Base-by-base conservation (phyloP, 2,888 invertebrate species). In the Nezara viridula region DNA sequence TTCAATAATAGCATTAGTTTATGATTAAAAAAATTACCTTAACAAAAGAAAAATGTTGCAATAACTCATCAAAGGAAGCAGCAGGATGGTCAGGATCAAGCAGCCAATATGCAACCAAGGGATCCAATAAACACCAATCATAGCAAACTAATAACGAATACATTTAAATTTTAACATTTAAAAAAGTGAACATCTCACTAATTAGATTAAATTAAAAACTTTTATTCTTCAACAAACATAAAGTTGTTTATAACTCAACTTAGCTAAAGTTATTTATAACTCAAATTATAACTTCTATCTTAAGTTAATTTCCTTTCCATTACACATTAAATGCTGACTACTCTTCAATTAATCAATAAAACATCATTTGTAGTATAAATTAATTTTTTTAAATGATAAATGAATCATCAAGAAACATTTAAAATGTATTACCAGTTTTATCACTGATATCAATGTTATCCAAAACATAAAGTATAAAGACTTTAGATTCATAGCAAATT, bases 81-180 rank as follows among this genome's bases (percentile, higher is more conserved):
- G 93, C 93, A 0, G 93, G 93, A 86, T 93, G 92, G 88, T 94
- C 94, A 2, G 94, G 93, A 37, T 93, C 92, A 85, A 94, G 87
- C 0, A 94, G 92, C 91, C 93, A 92, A 27, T 92, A 93, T 2
- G 93, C 94, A 50, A 94, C 93, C 93, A 93, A 91, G 14, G 92
- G 92, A 89, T 92, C 92, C 50, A 91, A 81, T 55, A 92, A 66
- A 66, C 89, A 73, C 92, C 92, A 92, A 55, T 91, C 90, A 49
- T 91, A 90, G 81, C 90, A 90, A 44, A 91, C 91, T 91, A 89
- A 86, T 90, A 90, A 47, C 5, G 44, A 44, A 87, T 60, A 66
- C 9, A 60, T n/a, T n/a, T n/a, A n/a, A n/a, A n/a, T n/a, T n/a
- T n/a, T n/a, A n/a, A n/a, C n/a, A n/a, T n/a, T n/a, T n/a, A n/a